Evolutionary conservation across 2,888 invertebrate species (phyloP), one percentile per base, ranked within the genome.

Genomic region (Polyploca ridens): DNA sequence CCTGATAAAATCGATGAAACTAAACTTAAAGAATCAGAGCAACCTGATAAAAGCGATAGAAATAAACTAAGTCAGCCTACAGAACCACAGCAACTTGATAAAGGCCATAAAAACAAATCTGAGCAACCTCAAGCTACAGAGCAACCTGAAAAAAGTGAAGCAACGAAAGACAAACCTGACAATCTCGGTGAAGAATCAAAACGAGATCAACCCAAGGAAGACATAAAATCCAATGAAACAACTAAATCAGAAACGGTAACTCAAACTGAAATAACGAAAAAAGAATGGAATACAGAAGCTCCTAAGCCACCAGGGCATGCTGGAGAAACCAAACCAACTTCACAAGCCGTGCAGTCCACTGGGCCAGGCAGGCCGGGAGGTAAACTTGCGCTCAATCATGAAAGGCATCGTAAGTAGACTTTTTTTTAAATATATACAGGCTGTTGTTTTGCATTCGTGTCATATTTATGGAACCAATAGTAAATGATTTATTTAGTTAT

Each of bases 371-470:
- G 71, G 13, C 66, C 71, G 7, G 84, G 84, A 0, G 84, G 84
- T 0, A 85, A 85, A 59, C 60, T 84, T 0, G 74, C 72, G 2
- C n/a, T 79, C 0, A 72, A 69, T 14, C 77, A 82, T 11, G 83
- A 81, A 0, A 74, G 72, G 13, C 76, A 67, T 58, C 76, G 84
- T 84, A 65, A 71, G 75, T 69, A 8, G 10, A 3, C 6, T 8
- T 16, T 16, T 46, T 49, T 49, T 59, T 5, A 59, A n/a, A 35
- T 33, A n/a, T n/a, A n/a, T n/a, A n/a, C n/a, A n/a, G n/a, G n/a
- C n/a, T n/a, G n/a, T n/a, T n/a, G n/a, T n/a, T n/a, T n/a, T n/a
- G n/a, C n/a, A n/a, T n/a, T n/a, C n/a, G n/a, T n/a, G n/a, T n/a
- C n/a, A n/a, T n/a, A n/a, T n/a, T n/a, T n/a, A n/a, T n/a, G n/a